Evolutionary conservation across 2,888 invertebrate genomes (phyloP), one percentile per base, ranked within the genome.

Genomic region (Carcina quercana): DNA sequence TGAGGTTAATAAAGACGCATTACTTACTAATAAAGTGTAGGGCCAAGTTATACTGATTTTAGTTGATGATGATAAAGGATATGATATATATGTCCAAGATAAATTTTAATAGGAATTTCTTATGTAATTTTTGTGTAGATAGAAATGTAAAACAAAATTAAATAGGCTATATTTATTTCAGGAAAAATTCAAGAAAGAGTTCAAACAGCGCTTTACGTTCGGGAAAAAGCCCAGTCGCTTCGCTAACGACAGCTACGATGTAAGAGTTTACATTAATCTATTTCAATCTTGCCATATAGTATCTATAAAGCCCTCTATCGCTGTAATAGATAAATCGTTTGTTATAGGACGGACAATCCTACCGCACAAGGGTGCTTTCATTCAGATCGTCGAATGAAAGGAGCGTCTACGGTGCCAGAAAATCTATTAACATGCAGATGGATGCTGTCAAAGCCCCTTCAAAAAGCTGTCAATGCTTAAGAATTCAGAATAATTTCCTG

Each of bases 121-220:
- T n/a, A n/a, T n/a, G n/a, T n/a, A n/a, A n/a, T n/a, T n/a, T n/a
- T n/a, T n/a, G n/a, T n/a, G n/a, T n/a, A n/a, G n/a, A n/a, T n/a
- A n/a, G n/a, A n/a, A n/a, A n/a, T n/a, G n/a, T n/a, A n/a, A n/a
- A n/a, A n/a, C n/a, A n/a, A n/a, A n/a, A n/a, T n/a, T n/a, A n/a
- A n/a, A n/a, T n/a, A n/a, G n/a, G n/a, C n/a, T n/a, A n/a, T n/a
- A n/a, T 44, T 73, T 79, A 0, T 31, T 31, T 14, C 73, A 92
- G 92, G 92, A 92, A 64, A 92, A 92, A 64, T 92, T 92, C 69
- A 91, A 91, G 63, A 86, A 91, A 29, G 92, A 92, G 68, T 92
- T 92, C 53, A 88, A 89, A 49, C 88, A 90, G 52, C 86, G 91
- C 3, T 90, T 91, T 46, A 86, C 89, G 2, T 86, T 87, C 37